Evolutionary conservation across 2,888 invertebrate genomes (phyloP).

Genomic region (Synergus gifuensis): DNA sequence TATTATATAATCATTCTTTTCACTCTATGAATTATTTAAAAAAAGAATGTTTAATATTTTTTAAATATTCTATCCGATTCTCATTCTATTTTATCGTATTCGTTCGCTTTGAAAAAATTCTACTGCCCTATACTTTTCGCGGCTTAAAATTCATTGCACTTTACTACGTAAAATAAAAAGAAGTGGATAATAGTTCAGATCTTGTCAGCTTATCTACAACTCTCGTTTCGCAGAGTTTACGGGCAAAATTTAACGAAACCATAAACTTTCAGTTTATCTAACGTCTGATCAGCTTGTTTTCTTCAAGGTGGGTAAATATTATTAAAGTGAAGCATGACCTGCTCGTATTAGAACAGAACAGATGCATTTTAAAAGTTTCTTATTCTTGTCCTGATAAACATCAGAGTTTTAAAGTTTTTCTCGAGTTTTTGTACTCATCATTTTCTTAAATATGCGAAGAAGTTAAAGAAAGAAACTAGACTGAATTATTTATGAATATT

Average conservation of each 20-base stretch:
- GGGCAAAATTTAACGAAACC: background rate
- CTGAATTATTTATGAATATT: background rate
- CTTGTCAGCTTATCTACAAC: slow-evolving; percentile 1
- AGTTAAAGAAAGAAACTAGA: background rate
- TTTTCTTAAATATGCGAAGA: background rate
- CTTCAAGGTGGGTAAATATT: background rate
- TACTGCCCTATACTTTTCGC: background rate
- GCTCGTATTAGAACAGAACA: background rate
- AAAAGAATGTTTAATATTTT: background rate
- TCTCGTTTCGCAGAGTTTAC: background rate
- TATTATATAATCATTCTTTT: background rate
- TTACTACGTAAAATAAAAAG: background rate
- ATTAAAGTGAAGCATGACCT: background rate
- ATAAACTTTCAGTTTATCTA: background rate
- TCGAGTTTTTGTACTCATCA: no score
- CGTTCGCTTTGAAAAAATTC: background rate
- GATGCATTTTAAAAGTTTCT: background rate
- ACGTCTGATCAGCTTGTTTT: background rate
- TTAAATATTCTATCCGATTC: background rate
- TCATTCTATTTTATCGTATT: background rate
- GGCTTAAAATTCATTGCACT: background rate
- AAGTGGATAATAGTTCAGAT: background rate
- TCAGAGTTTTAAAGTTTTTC: background rate
- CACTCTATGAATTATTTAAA: background rate
- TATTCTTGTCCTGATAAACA: background rate